Conservation (phyloP, 2,113 vertebrate genomes). For the Lasiurus borealis region DNA sequence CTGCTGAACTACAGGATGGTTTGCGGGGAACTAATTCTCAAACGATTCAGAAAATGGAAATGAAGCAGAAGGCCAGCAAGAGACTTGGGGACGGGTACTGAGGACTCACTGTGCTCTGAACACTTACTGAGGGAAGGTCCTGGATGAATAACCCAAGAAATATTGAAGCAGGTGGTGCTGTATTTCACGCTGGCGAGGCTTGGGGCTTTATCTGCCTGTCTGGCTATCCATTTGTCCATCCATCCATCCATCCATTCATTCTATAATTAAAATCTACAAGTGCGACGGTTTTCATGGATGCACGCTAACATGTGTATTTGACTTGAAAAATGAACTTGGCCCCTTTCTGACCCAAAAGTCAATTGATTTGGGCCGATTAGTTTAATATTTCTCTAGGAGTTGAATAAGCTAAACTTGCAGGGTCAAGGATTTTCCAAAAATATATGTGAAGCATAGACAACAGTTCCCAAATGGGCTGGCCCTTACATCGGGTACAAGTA, state of each 20-base stretch:
- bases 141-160: not conserved
- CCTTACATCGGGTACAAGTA: not conserved
- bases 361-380: not conserved
- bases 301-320: not conserved
- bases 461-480: not conserved
- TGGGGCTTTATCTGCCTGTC: not conserved
- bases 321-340: conserved; percentile 40
- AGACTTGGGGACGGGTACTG: not conserved
- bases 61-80: not conserved
- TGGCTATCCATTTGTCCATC: not conserved
- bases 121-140: not conserved
- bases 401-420: not conserved
- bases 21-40: not conserved
- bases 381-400: conserved; percentile 3
- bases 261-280: not conserved
- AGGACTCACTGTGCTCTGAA: not conserved
- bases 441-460: not conserved
- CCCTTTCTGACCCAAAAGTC: not conserved
- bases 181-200: not conserved
- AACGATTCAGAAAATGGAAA: not conserved
- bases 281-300: not conserved
- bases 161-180: not conserved
- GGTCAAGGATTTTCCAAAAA: not conserved
- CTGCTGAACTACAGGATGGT: not conserved
- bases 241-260: not conserved